These are phyloP conservation scores for Desmodus rotundus DNA, from an alignment of 2,113 vertebrate genomes.

Conservation along the genomic window DNA sequence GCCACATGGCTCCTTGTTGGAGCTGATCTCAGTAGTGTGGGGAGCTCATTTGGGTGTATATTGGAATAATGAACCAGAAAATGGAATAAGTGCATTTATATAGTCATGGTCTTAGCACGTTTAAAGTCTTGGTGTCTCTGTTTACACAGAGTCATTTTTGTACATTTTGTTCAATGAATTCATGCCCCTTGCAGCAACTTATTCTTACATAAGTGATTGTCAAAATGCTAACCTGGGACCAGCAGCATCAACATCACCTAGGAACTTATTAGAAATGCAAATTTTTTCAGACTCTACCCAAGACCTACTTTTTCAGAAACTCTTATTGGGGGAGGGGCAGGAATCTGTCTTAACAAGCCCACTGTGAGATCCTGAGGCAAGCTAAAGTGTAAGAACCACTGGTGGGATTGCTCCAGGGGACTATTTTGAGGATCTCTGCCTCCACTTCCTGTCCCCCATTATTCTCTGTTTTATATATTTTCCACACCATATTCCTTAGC, in stretches of 20 bases:
- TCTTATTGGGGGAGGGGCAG: too few relatives aligned
- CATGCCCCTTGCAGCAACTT: background rate
- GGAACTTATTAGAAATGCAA: background rate
- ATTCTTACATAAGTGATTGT: background rate
- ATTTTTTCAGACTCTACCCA: background rate
- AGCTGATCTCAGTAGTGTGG: background rate
- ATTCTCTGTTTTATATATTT: background rate
- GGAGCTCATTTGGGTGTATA: background rate
- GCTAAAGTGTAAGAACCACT: background rate
- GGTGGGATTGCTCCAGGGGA: background rate
- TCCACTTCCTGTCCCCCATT: too few relatives aligned
- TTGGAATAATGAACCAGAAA: background rate
- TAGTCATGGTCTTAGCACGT: background rate
- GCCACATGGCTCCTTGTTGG: background rate
- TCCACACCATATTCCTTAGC: background rate
- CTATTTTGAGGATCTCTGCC: background rate
- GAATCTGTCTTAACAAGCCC: background rate
- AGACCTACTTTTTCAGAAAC: background rate
- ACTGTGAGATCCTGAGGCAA: too few relatives aligned
- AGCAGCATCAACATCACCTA: background rate
- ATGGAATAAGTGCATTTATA: background rate
- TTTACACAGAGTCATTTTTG: background rate
- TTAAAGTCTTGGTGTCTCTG: background rate
- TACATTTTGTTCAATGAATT: background rate
- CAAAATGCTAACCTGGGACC: background rate